Base-by-base conservation (phyloP, 1,140 invertebrate species). In the Euglossa dilemma region DNA sequence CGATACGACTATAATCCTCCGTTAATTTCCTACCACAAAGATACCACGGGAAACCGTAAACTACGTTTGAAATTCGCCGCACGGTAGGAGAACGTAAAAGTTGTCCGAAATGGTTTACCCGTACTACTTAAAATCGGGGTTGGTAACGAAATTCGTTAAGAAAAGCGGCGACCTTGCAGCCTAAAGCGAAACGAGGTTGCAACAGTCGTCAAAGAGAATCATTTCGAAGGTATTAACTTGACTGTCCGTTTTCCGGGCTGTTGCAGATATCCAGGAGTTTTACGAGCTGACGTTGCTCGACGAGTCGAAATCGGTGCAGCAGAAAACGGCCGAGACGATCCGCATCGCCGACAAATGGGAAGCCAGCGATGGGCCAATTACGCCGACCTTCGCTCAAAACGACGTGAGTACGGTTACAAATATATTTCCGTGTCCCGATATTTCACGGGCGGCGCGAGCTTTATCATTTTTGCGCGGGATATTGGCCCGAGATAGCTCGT, bases 221-320 rank as follows among this genome's bases (percentile, higher is more conserved):
- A 18, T 67, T 61, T 56, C 23, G 12, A n/a, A 57, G 66, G 43
- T 64, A 87, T 82, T 88, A 88, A 88, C 79, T 64, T 76, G 25
- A 78, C n/a, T 78, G 67, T 50, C n/a, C 69, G 78, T 74, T 84
- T 74, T 85, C 45, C 57, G 76, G 59, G 47, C 75, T 88, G 87
- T 97, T 97, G 28, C 96, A 99, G 99, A 99, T 96, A 99, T 99
- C 91, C 98, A 99, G 96, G 98, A 99, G 94, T 99, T 99, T 95
- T 99, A 99, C 95, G 98, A 99, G 95, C 95, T 99, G 86, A 99
- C 98, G 69, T 95, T 99, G 83, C 95, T 99, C 90, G 98, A 99
- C 95, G 98, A 99, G 93, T 97, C 96, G 67, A 99, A 99, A 95
- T 97, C 97, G 74, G 96, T 98, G 82, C 98, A 99, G 93, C 97